Percentiles rank a stretch among this genome's conserved stretches.
These are phyloP conservation scores for Amazona vittata DNA, from an alignment of 2,113 vertebrate genomes.

Conservation along the genomic window DNA sequence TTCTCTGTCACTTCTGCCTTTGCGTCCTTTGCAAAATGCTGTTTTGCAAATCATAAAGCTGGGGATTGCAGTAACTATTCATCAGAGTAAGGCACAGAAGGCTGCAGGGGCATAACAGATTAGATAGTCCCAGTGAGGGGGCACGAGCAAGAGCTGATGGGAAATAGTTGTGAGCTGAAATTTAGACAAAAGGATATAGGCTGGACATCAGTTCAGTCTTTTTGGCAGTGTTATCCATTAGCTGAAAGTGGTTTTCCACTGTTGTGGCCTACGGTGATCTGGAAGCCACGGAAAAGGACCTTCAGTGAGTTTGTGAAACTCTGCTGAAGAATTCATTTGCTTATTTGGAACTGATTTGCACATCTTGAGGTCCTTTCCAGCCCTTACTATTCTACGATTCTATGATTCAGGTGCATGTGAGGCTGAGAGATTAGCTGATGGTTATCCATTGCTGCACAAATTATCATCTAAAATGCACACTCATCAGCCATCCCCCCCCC, in stretches of 20 bases:
- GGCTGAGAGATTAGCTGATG: background rate
- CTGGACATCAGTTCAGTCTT: background rate
- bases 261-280: background rate
- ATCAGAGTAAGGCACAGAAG: background rate
- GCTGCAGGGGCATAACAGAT: background rate
- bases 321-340: background rate
- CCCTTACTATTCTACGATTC: too few species aligned
- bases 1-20: constrained; percentile 35
- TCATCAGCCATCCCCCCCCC: fast-evolving
- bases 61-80: constrained; percentile 4
- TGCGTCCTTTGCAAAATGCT: background rate
- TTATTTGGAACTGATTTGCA: background rate
- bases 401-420: background rate
- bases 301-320: background rate
- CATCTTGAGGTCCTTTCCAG: too few species aligned
- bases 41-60: constrained; percentile 36
- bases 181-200: background rate
- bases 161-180: background rate
- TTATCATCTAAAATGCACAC: background rate
- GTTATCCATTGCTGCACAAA: background rate
- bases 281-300: background rate
- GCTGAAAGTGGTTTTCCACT: background rate
- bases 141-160: background rate
- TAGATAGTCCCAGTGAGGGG: background rate
- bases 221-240: background rate